Conservation (phyloP, 2,797 vertebrate species). For the Enteromius argenteus region DNA sequence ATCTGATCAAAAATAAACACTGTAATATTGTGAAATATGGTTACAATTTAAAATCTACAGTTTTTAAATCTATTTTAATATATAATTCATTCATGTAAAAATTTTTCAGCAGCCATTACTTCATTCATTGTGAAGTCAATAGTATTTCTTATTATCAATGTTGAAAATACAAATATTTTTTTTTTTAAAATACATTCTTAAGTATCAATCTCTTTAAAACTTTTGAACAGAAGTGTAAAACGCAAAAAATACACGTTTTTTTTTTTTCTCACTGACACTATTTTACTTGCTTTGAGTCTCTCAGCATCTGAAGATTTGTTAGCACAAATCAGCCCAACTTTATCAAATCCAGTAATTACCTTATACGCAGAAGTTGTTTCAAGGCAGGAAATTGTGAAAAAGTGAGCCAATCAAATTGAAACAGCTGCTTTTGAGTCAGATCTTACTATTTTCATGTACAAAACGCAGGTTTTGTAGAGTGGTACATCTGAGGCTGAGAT, state of each 20-base stretch:
- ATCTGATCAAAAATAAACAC: neutral
- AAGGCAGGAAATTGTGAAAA: neutral
- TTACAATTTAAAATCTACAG: neutral
- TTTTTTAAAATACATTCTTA: neutral
- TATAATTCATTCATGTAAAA: neutral
- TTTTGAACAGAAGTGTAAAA: neutral
- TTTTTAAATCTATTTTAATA: neutral
- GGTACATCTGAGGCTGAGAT: neutral
- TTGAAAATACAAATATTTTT: neutral
- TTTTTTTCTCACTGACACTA: neutral
- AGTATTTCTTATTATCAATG: neutral
- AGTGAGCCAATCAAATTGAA: neutral
- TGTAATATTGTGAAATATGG: neutral
- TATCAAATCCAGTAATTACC: neutral
- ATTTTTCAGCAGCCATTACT: neutral
- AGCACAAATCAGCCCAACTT: neutral
- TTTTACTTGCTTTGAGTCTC: neutral
- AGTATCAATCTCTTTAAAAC: neutral
- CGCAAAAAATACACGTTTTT: neutral
- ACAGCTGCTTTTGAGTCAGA: neutral
- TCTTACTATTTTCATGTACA: neutral
- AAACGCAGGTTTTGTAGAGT: neutral
- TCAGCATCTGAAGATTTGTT: neutral
- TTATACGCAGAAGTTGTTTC: neutral
- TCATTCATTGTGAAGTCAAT: no score